Conservation (phyloP, 2,797 vertebrate species). For the Pangasius djambal region DNA sequence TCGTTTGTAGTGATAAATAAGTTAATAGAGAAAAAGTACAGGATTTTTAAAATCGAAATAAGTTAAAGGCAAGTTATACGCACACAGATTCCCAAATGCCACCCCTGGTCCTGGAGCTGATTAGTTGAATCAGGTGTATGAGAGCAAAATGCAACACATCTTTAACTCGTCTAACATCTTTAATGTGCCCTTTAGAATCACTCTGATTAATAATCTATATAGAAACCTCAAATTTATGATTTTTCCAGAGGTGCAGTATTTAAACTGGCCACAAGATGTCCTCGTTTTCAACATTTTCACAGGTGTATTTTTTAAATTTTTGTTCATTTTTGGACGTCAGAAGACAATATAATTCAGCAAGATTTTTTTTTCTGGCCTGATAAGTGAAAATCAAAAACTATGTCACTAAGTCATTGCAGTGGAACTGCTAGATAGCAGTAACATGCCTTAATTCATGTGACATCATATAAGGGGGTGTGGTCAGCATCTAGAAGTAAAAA, state of each 20-base stretch:
- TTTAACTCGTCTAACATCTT: background rate
- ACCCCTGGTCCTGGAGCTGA: background rate
- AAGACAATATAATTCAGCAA: background rate
- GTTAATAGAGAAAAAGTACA: background rate
- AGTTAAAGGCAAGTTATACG: background rate
- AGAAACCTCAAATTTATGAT: background rate
- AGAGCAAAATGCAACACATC: background rate
- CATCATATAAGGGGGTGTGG: too few relatives aligned
- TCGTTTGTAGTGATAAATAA: background rate
- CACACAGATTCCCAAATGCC: background rate
- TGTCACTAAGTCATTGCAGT: background rate
- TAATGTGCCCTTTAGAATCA: background rate
- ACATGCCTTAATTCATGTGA: background rate
- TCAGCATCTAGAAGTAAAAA: too few relatives aligned
- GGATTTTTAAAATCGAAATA: background rate
- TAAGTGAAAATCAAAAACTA: background rate
- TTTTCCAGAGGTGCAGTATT: background rate
- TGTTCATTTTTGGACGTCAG: background rate
- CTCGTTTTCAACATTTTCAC: conserved; percentile 6
- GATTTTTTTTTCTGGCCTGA: background rate
- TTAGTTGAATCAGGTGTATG: background rate
- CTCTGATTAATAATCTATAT: background rate
- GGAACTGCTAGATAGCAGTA: background rate
- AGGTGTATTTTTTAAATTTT: too few relatives aligned
- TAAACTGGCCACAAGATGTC: conserved; percentile 34